A percentile compares a stretch with the other conserved stretches of the same genome.
phyloP scores from a whole-genome alignment of 1,140 invertebrate genomes.

The Drosophila watanabei region DNA sequence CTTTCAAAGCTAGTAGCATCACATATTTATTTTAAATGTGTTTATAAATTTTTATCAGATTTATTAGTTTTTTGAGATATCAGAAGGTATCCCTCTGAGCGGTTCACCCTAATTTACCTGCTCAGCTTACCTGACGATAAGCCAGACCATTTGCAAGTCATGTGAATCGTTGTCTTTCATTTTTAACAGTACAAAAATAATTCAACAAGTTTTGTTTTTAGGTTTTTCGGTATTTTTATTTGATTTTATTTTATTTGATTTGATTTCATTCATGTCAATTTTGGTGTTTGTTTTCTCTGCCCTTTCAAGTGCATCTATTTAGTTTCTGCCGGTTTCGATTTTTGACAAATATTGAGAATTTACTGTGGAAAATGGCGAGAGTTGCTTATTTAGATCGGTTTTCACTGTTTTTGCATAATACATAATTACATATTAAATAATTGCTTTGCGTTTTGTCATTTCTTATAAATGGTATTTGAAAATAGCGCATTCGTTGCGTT shows the following conservation, averaged over 20 bases:
- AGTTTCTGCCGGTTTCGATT: conserved; percentile 26
- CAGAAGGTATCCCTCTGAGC: not conserved
- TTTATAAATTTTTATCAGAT: too few species aligned
- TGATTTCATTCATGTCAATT: conserved; percentile 65
- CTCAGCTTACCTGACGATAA: conserved; percentile 30
- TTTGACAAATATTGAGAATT: conserved; percentile 44
- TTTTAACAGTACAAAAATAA: not conserved
- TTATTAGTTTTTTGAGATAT: not conserved
- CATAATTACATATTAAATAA: conserved; percentile 81
- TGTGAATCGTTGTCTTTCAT: conserved; percentile 10
- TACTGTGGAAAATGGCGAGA: conserved; percentile 27
- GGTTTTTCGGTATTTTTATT: conserved; percentile 77
- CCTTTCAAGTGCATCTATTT: conserved; percentile 57
- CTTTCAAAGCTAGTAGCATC: too few species aligned
- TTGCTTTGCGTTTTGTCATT: conserved; percentile 80
- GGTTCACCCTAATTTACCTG: conserved; percentile 60
- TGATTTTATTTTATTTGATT: conserved; percentile 55
- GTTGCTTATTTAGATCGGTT: conserved; percentile 33
- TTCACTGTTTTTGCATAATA: conserved; percentile 64
- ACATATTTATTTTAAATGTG: too few species aligned
- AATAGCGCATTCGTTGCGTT: conserved; percentile 78
- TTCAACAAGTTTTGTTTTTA: conserved; percentile 25
- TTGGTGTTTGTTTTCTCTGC: conserved; percentile 53
- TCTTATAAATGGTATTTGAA: conserved; percentile 80
- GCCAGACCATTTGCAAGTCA: conserved; percentile 52